These are phyloP conservation scores for Hexactinellida sp. DNA, from an alignment of 37 sponge, comb jelly and placozoan species.

Conservation along the genomic window DNA sequence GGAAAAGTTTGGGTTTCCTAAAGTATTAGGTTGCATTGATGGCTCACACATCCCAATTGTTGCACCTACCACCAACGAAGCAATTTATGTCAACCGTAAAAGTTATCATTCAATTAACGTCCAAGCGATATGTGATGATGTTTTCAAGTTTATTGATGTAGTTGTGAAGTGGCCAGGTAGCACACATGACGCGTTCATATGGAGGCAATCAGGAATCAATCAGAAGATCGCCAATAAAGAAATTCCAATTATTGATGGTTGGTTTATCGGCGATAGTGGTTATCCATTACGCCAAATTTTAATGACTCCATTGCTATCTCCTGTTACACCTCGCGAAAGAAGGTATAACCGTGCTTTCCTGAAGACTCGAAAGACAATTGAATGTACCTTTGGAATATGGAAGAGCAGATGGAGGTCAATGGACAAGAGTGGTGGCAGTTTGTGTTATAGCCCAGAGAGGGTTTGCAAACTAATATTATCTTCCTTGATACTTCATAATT, in stretches of 20 bases:
- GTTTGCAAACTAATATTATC: background rate
- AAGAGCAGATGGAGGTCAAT: conserved; percentile 6
- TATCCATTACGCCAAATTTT: background rate
- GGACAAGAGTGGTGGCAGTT: background rate
- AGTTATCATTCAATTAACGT: conserved; percentile 6
- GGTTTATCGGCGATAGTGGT: background rate
- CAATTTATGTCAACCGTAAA: background rate
- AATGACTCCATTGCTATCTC: background rate
- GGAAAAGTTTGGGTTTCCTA: background rate
- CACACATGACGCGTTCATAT: background rate
- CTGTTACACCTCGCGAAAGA: background rate
- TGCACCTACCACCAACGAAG: background rate
- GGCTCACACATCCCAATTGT: background rate
- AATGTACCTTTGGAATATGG: conserved; percentile 2
- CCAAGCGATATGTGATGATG: conserved; percentile 4
- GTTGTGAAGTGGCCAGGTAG: conserved; percentile 16
- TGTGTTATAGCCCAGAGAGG: background rate
- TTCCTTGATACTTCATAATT: background rate
- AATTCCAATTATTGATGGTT: background rate
- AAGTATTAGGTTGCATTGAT: conserved; percentile 8
- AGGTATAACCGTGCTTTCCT: background rate
- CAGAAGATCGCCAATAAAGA: background rate
- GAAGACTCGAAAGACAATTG: background rate
- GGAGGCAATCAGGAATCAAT: conserved; percentile 1
- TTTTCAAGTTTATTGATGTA: background rate